A percentile compares a stretch with the other conserved stretches of the same genome.
Conservation (phyloP, 2,113 vertebrate genomes). For the Ivindomyrus marchei region DNA sequence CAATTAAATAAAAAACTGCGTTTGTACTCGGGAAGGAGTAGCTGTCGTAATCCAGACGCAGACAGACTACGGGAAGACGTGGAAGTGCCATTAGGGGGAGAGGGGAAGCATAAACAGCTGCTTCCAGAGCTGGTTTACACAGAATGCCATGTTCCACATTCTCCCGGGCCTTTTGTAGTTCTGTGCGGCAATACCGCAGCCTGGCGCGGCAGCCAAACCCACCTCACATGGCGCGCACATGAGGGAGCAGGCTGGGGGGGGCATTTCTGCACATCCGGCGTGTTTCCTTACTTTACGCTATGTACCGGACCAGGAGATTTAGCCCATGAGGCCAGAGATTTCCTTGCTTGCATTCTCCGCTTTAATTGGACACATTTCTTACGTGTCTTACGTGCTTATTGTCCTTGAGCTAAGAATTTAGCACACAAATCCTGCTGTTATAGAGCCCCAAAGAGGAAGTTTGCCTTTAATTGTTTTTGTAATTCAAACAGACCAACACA, state of each 20-base stretch:
- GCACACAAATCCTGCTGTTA: neutral
- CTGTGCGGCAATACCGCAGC: constrained; percentile 45
- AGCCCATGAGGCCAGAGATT: neutral
- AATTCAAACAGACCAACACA: neutral
- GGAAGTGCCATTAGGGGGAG: constrained; percentile 60
- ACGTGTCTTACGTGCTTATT: neutral
- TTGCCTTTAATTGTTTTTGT: neutral
- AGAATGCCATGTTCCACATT: constrained; percentile 46
- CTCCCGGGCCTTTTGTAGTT: constrained; percentile 34
- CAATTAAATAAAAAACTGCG: constrained; percentile 58
- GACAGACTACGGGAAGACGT: constrained; percentile 51
- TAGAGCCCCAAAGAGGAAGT: neutral
- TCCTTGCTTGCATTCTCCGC: constrained; percentile 14
- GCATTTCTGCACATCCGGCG: neutral
- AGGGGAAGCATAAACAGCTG: constrained; percentile 62
- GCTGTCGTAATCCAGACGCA: constrained; percentile 52
- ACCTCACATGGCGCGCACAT: constrained; percentile 51
- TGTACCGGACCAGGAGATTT: neutral
- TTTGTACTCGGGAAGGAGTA: constrained; percentile 58
- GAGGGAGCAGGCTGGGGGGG: constrained; percentile 24
- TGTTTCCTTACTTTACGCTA: neutral
- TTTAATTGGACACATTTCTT: constrained; percentile 15
- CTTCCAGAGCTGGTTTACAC: constrained; percentile 50
- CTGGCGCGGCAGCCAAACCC: constrained; percentile 33
- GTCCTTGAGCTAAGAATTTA: neutral